phyloP scores from a whole-genome alignment of 2,113 vertebrate genomes.

The Oriolus oriolus region DNA sequence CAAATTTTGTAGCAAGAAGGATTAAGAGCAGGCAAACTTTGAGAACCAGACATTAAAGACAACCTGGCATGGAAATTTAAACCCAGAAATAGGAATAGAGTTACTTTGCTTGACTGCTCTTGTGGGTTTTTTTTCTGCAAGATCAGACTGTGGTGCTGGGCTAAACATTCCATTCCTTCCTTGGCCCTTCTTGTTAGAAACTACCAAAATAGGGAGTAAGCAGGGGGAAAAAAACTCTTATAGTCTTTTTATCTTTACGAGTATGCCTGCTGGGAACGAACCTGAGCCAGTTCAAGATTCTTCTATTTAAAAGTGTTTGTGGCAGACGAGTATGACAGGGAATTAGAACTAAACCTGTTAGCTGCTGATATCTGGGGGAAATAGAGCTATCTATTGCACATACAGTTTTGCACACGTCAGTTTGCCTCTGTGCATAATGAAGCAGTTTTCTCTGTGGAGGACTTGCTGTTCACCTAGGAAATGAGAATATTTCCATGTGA shows the following conservation, averaged over 20 bases:
- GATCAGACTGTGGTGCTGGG: neutral
- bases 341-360: slow-evolving; percentile 47
- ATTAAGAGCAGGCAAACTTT: slow-evolving; percentile 39
- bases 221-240: neutral
- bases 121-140: neutral
- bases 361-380: slow-evolving; percentile 23
- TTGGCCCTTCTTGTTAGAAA: neutral
- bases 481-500: neutral
- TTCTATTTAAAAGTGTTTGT: slow-evolving; percentile 50
- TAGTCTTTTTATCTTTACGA: slow-evolving; percentile 69
- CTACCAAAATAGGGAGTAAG: neutral
- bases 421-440: neutral
- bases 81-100: neutral
- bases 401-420: neutral
- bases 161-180: slow-evolving; percentile 32
- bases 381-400: neutral
- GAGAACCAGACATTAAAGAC: slow-evolving; percentile 15
- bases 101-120: neutral
- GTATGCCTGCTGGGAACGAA: slow-evolving; percentile 65
- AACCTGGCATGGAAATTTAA: neutral
- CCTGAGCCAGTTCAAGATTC: slow-evolving; percentile 64
- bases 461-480: neutral
- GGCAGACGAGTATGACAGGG: slow-evolving; percentile 21
- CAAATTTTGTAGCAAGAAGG: slow-evolving; percentile 29
- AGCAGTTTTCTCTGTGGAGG: neutral